Percentiles rank a stretch among this genome's conserved stretches.
phyloP scores from a whole-genome alignment of 2,888 invertebrate species.

The Bimastos eiseni region DNA sequence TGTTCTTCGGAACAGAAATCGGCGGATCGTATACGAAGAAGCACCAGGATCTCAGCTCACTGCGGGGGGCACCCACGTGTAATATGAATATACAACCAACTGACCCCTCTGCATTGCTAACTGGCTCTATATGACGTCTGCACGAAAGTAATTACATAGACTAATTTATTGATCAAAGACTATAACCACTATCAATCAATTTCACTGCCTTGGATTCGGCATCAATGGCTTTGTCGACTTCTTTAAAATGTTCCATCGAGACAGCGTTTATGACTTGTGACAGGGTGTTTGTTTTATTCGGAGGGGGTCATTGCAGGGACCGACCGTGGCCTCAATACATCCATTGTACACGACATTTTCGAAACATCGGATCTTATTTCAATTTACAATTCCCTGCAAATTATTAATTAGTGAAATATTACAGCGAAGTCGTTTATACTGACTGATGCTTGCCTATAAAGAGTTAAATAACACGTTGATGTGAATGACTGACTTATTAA shows the following conservation, averaged over 20 bases:
- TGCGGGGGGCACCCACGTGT: not conserved
- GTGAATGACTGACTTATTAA: too few species aligned
- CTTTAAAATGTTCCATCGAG: not conserved
- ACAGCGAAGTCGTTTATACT: too few species aligned
- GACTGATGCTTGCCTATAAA: too few species aligned
- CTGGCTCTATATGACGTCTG: not conserved
- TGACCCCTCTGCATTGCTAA: not conserved
- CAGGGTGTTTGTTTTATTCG: too few species aligned
- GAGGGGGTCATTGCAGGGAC: too few species aligned
- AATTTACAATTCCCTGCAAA: not conserved
- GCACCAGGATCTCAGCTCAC: too few species aligned
- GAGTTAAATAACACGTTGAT: too few species aligned
- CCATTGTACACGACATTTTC: not conserved
- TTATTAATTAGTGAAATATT: not conserved
- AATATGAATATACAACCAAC: not conserved
- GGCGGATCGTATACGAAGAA: too few species aligned
- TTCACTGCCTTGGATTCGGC: not conserved
- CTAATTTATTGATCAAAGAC: not conserved
- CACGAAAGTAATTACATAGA: not conserved
- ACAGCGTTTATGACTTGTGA: not conserved
- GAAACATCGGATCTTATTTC: not conserved
- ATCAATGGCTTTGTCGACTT: not conserved
- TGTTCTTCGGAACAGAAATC: too few species aligned
- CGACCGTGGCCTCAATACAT: not conserved
- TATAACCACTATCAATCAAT: not conserved